Percentiles rank a stretch among this genome's conserved stretches.
Evolutionary conservation across 1,140 invertebrate genomes (phyloP).

Genomic region (Drosophila pachea): DNA sequence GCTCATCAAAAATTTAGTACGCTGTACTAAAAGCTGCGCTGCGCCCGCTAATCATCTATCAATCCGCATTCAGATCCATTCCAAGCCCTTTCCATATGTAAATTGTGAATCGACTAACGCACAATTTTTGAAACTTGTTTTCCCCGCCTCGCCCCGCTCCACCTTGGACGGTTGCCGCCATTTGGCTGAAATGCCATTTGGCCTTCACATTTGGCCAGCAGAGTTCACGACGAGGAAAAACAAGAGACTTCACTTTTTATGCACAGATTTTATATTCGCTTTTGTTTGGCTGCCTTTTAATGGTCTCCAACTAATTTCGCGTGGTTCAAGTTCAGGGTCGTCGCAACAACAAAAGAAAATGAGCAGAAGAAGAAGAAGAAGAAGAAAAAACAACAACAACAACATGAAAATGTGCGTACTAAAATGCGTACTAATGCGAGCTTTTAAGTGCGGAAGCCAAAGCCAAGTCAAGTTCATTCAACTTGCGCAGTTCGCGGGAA

Average conservation of each 20-base stretch:
- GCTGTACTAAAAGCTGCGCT: neutral
- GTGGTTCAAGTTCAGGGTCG: constrained; percentile 70
- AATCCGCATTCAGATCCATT: neutral
- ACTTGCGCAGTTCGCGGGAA: constrained; percentile 12
- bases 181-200: constrained; percentile 48
- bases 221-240: constrained; percentile 62
- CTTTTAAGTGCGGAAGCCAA: constrained; percentile 28
- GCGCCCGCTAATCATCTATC: constrained; percentile 8
- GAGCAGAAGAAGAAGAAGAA: too few relatives aligned
- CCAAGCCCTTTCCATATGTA: constrained; percentile 27
- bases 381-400: too few relatives aligned
- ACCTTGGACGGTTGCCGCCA: too few relatives aligned
- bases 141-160: too few relatives aligned
- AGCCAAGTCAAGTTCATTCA: constrained; percentile 35
- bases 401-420: constrained; percentile 1
- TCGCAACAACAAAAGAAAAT: constrained; percentile 42
- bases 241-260: constrained; percentile 51
- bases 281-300: constrained; percentile 20
- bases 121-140: constrained; percentile 45
- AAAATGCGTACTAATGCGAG: constrained; percentile 24
- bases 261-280: constrained; percentile 29
- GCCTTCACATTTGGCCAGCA: constrained; percentile 72
- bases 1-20: constrained; percentile 2
- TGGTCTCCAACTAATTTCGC: constrained; percentile 37
- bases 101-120: constrained; percentile 31